Evolutionary conservation across 2,888 invertebrate species (phyloP).

Genomic region (Ypsolopha sequella): DNA sequence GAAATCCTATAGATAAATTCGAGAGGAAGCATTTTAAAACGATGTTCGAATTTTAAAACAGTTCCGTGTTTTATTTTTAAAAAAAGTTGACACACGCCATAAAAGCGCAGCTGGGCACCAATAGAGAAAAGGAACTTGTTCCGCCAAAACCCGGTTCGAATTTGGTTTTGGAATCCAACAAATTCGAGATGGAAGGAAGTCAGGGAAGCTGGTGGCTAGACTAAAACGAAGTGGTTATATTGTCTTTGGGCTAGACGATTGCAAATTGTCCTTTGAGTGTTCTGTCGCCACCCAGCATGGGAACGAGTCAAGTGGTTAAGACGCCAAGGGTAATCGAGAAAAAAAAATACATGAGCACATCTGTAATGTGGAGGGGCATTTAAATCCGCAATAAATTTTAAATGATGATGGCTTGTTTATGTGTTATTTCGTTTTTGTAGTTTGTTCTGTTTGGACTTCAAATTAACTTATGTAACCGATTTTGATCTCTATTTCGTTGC

Average conservation of each 20-base stretch:
- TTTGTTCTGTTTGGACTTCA: too few species aligned
- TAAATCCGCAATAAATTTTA: constrained; percentile 46
- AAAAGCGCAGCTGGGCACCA: constrained; percentile 38
- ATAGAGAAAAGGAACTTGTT: background rate
- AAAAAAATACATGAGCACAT: constrained; percentile 25
- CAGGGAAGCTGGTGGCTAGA: constrained; percentile 48
- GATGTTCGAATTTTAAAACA: background rate
- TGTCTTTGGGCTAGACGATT: too few species aligned
- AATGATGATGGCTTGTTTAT: constrained; percentile 10
- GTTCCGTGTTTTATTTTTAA: background rate
- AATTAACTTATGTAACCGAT: background rate
- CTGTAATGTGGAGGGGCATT: constrained; percentile 21
- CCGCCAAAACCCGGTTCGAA: constrained; percentile 6
- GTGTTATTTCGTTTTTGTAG: background rate
- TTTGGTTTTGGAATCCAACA: constrained; percentile 24
- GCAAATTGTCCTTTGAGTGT: constrained; percentile 62
- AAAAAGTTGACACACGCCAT: constrained; percentile 37
- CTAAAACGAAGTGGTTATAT: too few species aligned
- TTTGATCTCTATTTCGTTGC: background rate
- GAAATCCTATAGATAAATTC: background rate
- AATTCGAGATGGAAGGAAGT: constrained; percentile 35
- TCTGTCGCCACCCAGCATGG: constrained; percentile 67
- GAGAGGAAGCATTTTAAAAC: constrained; percentile 7
- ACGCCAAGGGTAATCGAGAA: constrained; percentile 30
- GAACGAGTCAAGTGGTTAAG: constrained; percentile 45